Evolutionary conservation across 2,888 invertebrate species (phyloP).

Genomic region (Morpho achilles): DNA sequence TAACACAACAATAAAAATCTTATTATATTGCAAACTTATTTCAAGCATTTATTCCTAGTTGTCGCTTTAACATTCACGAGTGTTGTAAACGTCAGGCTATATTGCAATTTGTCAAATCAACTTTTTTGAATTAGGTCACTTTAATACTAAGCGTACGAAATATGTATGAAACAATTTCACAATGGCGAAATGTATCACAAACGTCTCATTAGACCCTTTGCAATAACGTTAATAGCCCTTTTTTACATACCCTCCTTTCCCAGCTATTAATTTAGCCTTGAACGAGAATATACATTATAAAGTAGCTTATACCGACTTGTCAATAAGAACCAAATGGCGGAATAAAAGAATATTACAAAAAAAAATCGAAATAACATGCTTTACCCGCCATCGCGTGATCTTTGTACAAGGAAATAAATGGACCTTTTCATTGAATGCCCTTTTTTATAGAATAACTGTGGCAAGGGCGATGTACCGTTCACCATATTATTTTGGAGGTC

Average conservation of each 20-base stretch:
- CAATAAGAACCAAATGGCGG: neutral
- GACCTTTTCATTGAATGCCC: slow-evolving; percentile 22
- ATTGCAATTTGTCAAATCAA: too few species aligned
- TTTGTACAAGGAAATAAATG: slow-evolving; percentile 27
- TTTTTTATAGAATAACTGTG: slow-evolving; percentile 18
- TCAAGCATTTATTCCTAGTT: too few species aligned
- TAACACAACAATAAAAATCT: too few species aligned
- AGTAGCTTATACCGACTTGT: neutral
- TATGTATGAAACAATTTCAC: neutral
- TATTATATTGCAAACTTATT: too few species aligned
- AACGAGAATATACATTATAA: neutral
- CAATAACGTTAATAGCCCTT: slow-evolving; percentile 2
- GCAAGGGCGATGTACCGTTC: slow-evolving; percentile 46
- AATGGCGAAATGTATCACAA: neutral
- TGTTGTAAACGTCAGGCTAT: too few species aligned
- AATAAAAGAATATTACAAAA: slow-evolving; percentile 2
- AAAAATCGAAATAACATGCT: slow-evolving; percentile 10
- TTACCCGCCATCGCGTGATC: slow-evolving; percentile 32
- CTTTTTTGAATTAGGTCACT: too few species aligned
- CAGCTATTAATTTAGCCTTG: slow-evolving; percentile 3
- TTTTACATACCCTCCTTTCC: slow-evolving; percentile 3
- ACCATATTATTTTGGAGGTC: slow-evolving; percentile 25
- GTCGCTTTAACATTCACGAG: too few species aligned
- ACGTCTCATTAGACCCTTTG: slow-evolving; percentile 8
- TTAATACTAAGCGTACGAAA: too few species aligned